phyloP scores from a whole-genome alignment of 1,140 invertebrate species.

The Sesamia nonagrioides region DNA sequence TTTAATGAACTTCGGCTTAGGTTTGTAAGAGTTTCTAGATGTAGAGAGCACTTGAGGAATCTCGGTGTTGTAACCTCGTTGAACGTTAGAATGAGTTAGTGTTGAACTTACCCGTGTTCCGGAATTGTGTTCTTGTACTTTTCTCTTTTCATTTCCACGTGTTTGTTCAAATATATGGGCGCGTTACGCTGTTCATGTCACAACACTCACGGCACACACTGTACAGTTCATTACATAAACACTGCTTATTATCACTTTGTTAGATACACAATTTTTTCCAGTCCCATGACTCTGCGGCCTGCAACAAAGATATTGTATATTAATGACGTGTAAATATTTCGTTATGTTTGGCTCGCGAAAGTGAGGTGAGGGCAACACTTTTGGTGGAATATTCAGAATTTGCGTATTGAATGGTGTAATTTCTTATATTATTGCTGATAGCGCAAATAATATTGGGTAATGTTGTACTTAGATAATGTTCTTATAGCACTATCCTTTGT shows the following conservation, averaged over 20 bases:
- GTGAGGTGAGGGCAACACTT: background rate
- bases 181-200: constrained; percentile 74
- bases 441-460: background rate
- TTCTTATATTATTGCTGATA: background rate
- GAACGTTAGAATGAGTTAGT: constrained; percentile 12
- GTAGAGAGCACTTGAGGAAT: background rate
- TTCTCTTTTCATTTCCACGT: constrained; percentile 85
- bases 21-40: constrained; percentile 21
- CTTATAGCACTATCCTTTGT: background rate
- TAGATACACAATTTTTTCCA: constrained; percentile 48
- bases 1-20: constrained; percentile 23
- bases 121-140: constrained; percentile 74
- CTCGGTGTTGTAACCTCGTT: constrained; percentile 5
- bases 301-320: constrained; percentile 55
- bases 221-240: constrained; percentile 60
- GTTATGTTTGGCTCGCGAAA: background rate
- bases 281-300: constrained; percentile 57
- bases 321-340: constrained; percentile 30
- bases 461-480: background rate
- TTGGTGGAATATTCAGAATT: background rate
- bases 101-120: constrained; percentile 71
- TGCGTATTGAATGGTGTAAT: background rate
- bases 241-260: constrained; percentile 60
- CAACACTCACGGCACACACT: constrained; percentile 59
- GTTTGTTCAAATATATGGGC: constrained; percentile 58